Conservation (phyloP, 2,113 vertebrate genomes). For the Hystrix cristata region DNA sequence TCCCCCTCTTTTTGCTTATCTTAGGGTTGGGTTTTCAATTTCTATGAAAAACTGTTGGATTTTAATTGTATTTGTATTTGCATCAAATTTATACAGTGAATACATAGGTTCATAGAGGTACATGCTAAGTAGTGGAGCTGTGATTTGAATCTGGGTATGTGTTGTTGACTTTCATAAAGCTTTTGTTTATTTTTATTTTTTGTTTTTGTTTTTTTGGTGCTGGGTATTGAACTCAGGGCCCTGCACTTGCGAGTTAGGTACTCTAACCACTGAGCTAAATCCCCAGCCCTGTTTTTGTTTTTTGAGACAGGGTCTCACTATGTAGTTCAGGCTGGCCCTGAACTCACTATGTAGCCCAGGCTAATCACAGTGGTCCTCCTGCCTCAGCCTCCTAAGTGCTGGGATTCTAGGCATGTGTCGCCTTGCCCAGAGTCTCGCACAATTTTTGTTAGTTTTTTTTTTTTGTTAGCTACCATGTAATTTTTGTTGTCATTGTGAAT, state of each 20-base stretch:
- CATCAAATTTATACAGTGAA: slow-evolving; percentile 42
- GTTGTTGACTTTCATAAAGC: slow-evolving; percentile 55
- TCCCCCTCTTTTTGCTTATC: slow-evolving; percentile 43
- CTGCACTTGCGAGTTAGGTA: no score
- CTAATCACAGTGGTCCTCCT: background rate
- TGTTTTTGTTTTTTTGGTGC: background rate
- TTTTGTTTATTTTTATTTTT: background rate
- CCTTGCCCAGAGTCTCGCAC: background rate
- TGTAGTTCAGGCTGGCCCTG: no score
- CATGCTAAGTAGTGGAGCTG: slow-evolving; percentile 1
- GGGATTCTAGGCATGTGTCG: background rate
- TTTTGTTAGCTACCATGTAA: slow-evolving; percentile 7
- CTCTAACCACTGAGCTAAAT: no score
- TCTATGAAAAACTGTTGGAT: slow-evolving; percentile 33
- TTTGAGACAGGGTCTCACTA: background rate
- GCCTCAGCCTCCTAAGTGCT: background rate
- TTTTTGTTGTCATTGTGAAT: slow-evolving; percentile 49
- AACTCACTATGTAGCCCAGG: background rate
- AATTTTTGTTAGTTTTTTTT: background rate
- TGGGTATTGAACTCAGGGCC: no score
- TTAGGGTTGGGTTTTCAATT: slow-evolving; percentile 33
- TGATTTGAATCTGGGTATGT: slow-evolving; percentile 40
- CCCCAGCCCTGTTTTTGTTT: background rate
- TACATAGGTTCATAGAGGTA: background rate
- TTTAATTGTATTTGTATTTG: slow-evolving; percentile 58